A percentile compares a stretch with the other conserved stretches of the same genome.
phyloP scores from a whole-genome alignment of 2,797 vertebrate genomes.

The Salarias fasciatus region DNA sequence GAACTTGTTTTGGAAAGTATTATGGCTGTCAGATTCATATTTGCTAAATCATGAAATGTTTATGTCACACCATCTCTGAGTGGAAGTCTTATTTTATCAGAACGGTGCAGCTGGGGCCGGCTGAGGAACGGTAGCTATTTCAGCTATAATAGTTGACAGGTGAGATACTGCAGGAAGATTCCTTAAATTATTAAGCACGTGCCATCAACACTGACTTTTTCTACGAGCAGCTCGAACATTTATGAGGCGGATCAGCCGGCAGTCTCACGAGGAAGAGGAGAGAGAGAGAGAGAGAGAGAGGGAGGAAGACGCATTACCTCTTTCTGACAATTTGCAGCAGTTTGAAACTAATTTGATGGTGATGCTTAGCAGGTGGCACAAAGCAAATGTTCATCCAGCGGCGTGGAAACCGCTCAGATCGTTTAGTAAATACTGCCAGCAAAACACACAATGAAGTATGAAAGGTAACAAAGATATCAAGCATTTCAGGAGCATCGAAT shows the following conservation, averaged over 20 bases:
- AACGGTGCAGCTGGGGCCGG: neutral
- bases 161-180: constrained; percentile 11
- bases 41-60: neutral
- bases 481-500: no score
- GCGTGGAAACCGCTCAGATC: neutral
- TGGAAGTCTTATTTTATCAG: constrained; percentile 3
- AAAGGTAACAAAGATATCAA: no score
- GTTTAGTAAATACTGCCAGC: neutral
- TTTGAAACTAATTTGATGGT: neutral
- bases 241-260: neutral
- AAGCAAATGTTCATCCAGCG: neutral
- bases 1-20: neutral
- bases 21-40: neutral
- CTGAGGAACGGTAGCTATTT: neutral
- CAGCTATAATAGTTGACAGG: constrained; percentile 7
- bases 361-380: neutral
- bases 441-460: no score
- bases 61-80: neutral
- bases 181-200: constrained; percentile 34
- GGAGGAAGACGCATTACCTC: neutral
- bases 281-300: no score
- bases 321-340: neutral
- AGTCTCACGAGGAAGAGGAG: neutral
- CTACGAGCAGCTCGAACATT: neutral
- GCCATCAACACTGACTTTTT: constrained; percentile 13